These are phyloP conservation scores for Phthorimaea operculella DNA, from an alignment of 1,140 invertebrate species.

Conservation along the genomic window DNA sequence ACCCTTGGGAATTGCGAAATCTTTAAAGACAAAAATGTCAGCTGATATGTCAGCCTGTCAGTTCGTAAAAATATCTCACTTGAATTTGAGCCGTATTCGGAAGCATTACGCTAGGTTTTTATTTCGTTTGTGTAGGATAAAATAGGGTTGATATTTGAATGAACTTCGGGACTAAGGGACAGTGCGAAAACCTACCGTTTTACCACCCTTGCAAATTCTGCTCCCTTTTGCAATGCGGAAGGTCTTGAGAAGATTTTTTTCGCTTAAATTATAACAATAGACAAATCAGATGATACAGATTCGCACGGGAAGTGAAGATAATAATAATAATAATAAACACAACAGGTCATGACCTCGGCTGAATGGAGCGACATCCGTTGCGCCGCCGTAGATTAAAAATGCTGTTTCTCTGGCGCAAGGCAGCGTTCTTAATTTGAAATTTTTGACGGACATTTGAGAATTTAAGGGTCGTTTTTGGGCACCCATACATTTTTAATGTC, in stretches of 20 bases:
- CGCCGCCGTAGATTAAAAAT: not conserved
- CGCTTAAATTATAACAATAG: conserved; percentile 31
- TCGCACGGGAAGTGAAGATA: conserved; percentile 41
- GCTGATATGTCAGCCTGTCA: no score
- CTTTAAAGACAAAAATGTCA: not conserved
- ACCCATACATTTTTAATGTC: no score
- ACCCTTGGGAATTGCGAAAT: not conserved
- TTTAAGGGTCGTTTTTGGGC: not conserved
- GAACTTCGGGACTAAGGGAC: no score
- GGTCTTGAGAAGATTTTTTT: conserved; percentile 12
- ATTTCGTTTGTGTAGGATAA: no score
- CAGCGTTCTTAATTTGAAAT: no score
- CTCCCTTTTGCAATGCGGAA: conserved; percentile 15
- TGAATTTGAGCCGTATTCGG: no score
- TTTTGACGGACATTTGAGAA: not conserved
- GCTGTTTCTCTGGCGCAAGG: not conserved
- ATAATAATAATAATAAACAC: no score
- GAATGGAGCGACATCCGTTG: conserved; percentile 4
- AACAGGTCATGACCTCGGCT: conserved; percentile 32
- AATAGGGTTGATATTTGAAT: no score
- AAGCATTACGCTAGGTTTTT: no score
- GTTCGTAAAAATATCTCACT: no score
- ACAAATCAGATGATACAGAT: conserved; percentile 50
- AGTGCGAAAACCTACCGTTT: not conserved
- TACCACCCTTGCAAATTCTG: conserved; percentile 9